Conservation (phyloP, 1,140 invertebrate genomes). For the Oreohelix idahoensis region DNA sequence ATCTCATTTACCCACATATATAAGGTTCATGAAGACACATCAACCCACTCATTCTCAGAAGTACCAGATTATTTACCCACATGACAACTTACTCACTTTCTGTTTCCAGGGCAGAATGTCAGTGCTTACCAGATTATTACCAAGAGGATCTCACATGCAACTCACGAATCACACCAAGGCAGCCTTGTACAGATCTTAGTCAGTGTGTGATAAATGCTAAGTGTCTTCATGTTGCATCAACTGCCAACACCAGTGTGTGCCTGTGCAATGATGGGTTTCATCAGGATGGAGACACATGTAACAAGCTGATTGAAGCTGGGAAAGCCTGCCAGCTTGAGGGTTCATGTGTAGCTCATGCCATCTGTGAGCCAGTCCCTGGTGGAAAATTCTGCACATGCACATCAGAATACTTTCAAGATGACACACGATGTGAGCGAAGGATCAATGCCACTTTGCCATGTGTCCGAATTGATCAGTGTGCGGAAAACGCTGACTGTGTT, state of each 20-base stretch:
- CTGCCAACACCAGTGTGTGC: slow-evolving; percentile 32
- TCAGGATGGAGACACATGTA: slow-evolving; percentile 13
- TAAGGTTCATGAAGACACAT: too few relatives aligned
- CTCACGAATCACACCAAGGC: slow-evolving; percentile 4
- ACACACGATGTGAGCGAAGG: slow-evolving; percentile 23
- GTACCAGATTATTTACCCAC: too few relatives aligned
- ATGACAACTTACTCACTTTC: too few relatives aligned
- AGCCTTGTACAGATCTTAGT: slow-evolving; percentile 23
- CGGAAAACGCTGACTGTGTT: slow-evolving; percentile 37
- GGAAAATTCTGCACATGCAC: slow-evolving; percentile 36
- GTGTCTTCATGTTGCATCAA: slow-evolving; percentile 1
- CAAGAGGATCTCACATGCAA: slow-evolving; percentile 21
- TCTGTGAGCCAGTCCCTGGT: slow-evolving; percentile 18
- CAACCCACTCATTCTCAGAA: too few relatives aligned
- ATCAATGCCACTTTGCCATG: slow-evolving; percentile 31
- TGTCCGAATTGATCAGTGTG: slow-evolving; percentile 33
- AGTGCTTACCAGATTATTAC: slow-evolving; percentile 30
- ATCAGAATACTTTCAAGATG: slow-evolving; percentile 17
- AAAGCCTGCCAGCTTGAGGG: slow-evolving; percentile 19
- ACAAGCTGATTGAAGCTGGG: slow-evolving; percentile 20
- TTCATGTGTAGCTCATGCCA: slow-evolving; percentile 24
- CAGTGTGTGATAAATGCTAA: slow-evolving; percentile 36
- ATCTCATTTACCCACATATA: too few relatives aligned
- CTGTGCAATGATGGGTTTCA: slow-evolving; percentile 32
- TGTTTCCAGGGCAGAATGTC: slow-evolving; percentile 23